phyloP scores from a whole-genome alignment of 2,797 vertebrate species.

The Amblyopsis hoosieri region DNA sequence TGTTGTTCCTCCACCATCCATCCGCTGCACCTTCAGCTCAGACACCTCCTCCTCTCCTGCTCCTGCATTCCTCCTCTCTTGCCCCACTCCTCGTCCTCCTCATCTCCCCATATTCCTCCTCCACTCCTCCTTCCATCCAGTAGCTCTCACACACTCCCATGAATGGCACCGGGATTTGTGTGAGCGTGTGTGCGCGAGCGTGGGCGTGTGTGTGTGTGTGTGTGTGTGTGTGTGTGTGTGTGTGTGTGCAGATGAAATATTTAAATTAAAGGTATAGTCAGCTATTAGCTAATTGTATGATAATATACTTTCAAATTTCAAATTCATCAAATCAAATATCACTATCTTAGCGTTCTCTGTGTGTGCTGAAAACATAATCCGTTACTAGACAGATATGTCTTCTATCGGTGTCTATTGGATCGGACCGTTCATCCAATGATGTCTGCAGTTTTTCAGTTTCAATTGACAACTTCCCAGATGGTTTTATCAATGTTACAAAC shows the following conservation, averaged over 20 bases:
- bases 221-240: constrained; percentile 91
- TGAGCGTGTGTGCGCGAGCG: constrained; percentile 87
- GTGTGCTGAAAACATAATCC: too few species aligned
- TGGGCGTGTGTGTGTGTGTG: constrained; percentile 84
- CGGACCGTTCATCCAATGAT: too few species aligned
- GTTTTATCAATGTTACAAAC: too few species aligned
- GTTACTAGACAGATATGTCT: too few species aligned
- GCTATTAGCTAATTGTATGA: too few species aligned
- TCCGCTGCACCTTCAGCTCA: constrained; percentile 74
- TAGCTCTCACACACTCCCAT: constrained; percentile 34
- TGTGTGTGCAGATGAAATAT: constrained; percentile 93
- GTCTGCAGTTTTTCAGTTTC: too few species aligned
- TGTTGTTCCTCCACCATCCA: constrained; percentile 88
- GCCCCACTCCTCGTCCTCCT: neutral
- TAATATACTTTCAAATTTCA: too few species aligned
- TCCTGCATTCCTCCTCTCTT: constrained; percentile 7
- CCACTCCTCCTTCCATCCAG: neutral
- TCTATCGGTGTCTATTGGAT: too few species aligned
- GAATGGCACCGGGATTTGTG: constrained; percentile 70
- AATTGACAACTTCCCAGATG: too few species aligned
- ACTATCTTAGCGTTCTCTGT: too few species aligned
- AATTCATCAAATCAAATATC: too few species aligned
- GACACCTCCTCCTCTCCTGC: constrained; percentile 52
- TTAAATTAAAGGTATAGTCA: constrained; percentile 69
- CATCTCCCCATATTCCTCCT: neutral